Evolutionary conservation across 2,113 vertebrate species (phyloP).

Genomic region (Hydropotes inermis): DNA sequence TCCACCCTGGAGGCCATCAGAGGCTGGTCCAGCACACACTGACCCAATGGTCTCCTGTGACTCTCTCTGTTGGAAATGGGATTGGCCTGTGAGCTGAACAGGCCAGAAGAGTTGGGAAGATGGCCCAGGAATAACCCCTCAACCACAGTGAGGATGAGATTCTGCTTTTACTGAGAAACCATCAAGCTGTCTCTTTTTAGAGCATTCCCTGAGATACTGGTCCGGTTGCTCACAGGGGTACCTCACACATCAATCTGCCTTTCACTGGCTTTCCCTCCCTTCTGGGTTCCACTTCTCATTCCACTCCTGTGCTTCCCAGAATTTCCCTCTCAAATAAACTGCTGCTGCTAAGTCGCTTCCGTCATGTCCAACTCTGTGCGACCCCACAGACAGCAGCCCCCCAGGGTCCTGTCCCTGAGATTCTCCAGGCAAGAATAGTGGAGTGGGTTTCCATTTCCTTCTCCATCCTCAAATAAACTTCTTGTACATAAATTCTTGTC

Average conservation of each 20-base stretch:
- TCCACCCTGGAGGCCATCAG: not conserved
- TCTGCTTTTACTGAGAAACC: not conserved
- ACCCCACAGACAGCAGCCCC: not conserved
- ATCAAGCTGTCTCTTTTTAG: not conserved
- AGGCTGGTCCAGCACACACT: not conserved
- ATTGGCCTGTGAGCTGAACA: not conserved
- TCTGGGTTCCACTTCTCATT: not conserved
- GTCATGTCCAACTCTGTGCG: not conserved
- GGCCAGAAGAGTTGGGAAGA: not conserved
- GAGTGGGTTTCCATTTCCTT: not conserved
- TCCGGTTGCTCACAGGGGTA: not conserved
- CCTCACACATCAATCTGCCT: not conserved
- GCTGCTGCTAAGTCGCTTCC: not conserved
- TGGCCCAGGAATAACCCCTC: not conserved
- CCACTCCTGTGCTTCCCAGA: not conserved
- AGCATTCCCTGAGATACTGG: not conserved
- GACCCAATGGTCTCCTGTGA: not conserved
- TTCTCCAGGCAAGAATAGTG: not conserved
- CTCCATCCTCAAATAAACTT: not conserved
- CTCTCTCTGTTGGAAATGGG: not conserved
- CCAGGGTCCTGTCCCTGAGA: not conserved
- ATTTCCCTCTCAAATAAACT: not conserved
- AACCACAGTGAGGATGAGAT: not conserved
- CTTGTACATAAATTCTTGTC: not conserved
- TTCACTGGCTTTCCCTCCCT: not conserved